Evolutionary conservation across 1,140 invertebrate genomes (phyloP), one percentile per base, ranked within the genome.

Genomic region (Copidosoma floridanum): DNA sequence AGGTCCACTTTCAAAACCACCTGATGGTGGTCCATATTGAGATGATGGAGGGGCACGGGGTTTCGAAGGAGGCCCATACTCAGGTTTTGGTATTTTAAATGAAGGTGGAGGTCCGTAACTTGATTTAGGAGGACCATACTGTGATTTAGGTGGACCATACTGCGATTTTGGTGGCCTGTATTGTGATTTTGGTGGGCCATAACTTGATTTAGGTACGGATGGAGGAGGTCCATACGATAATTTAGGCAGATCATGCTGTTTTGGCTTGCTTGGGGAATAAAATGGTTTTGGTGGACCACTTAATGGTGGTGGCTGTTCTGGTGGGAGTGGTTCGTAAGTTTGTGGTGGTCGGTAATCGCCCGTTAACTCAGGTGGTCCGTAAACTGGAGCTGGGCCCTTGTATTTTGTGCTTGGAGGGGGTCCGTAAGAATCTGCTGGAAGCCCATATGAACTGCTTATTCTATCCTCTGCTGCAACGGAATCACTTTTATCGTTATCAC

Each of bases 141-240:
- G 32, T 24, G 73, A 78, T 57, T 82, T 82, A 0, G 82, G 82
- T 18, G 78, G 77, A 1, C 81, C 78, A 32, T 82, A 81, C 12
- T 60, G 81, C 46, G 12, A 63, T 59, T 70, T 83, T 23, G 81
- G 81, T 10, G 76, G 74, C 0, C 81, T 79, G 24, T 82, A 81
- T 18, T 81, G 71, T 4, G 53, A 32, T 24, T 41, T 37, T 18
- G 59, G 53, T 16, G 58, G 43, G 3, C 51, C 38, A 43, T 51
- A 56, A 16, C 16, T 21, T 24, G 73, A 77, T 57, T 82, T 82
- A 2, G 68, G 66, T 53, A 65, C 65, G 52, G 74, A 71, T 61
- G 67, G 71, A 48, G 74, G 77, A 21, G 79, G 76, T 0, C 79
- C 80, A 57, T 76, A 82, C 57, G 60, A 71, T 54, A 70, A 70